Base-by-base conservation (phyloP, 2,888 invertebrate genomes). In the Amiota mariae region DNA sequence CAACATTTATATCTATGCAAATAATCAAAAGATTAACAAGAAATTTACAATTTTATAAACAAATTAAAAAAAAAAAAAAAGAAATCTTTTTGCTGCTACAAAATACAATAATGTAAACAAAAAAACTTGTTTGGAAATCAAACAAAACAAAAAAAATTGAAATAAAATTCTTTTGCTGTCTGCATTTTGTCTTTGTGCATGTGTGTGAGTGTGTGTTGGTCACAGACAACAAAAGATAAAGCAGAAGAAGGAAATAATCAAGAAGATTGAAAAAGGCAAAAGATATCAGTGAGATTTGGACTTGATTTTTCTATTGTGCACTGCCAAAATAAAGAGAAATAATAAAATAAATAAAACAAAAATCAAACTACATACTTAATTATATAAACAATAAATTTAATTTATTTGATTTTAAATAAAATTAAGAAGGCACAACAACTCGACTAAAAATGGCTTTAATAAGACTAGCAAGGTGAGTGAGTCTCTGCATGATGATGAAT, bases 391-490 rank as follows among this genome's bases (percentile, higher is more conserved):
- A 61, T 47, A 18, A n/a, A 71, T 24, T 57, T 72, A 73, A 70
- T 24, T 24, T 24, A 24, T 24, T 24, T 24, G 24, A 2, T 36
- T 36, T 36, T 36, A 2, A 36, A 36, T 6, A 15, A 70, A 57
- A 66, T 6, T 48, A 49, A 48, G 72, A 49, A 73, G 71, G 6
- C n/a, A 76, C 63, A 70, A 78, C 18, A 24, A 63, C 64, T 54
- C 63, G 54, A 36, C 36, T 36, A 67, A 79, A 76, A 67, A 87
- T 87, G 87, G 87, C 88, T 74, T 80, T 87, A 77, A 82, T 86
- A 80, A 88, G 81, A 87, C 83, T 87, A 79, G 87, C 88, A 78
- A 88, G 88, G 87, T 87, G 73, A 87, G 88, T 85, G 15, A 15
- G 18, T 56, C 48, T 49, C 11, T 68, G 20, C 36, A 36, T 36